Evolutionary conservation across 2,113 vertebrate species (phyloP).

Genomic region (Peromyscus leucopus): DNA sequence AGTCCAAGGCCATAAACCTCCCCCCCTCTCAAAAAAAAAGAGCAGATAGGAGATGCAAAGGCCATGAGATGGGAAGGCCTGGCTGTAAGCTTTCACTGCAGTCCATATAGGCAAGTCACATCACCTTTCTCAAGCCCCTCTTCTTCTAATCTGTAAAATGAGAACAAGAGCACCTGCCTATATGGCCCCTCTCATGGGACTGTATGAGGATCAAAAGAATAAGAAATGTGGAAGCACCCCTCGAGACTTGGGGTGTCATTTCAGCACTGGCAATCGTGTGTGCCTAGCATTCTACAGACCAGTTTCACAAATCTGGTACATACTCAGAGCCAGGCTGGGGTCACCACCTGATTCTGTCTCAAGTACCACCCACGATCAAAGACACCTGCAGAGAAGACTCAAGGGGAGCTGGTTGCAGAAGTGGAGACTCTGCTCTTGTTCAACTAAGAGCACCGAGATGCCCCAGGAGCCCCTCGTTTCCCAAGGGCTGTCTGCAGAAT

Average conservation of each 20-base stretch:
- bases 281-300: too few species aligned
- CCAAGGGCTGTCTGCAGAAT: neutral
- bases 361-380: accelerated
- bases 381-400: neutral
- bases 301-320: neutral
- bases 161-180: neutral
- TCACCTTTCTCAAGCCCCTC: neutral
- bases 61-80: neutral
- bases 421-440: neutral
- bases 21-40: neutral
- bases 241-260: neutral
- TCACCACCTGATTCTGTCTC: neutral
- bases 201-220: neutral
- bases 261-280: neutral
- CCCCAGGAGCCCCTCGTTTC: neutral
- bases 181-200: neutral
- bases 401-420: neutral
- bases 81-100: neutral
- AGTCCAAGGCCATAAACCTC: neutral
- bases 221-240: neutral
- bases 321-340: neutral
- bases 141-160: constrained; percentile 43
- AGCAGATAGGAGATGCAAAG: neutral
- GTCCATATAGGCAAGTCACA: neutral
- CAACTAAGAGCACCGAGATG: neutral